Evolutionary conservation across 2,797 vertebrate genomes (phyloP).

Genomic region (Anguilla anguilla): DNA sequence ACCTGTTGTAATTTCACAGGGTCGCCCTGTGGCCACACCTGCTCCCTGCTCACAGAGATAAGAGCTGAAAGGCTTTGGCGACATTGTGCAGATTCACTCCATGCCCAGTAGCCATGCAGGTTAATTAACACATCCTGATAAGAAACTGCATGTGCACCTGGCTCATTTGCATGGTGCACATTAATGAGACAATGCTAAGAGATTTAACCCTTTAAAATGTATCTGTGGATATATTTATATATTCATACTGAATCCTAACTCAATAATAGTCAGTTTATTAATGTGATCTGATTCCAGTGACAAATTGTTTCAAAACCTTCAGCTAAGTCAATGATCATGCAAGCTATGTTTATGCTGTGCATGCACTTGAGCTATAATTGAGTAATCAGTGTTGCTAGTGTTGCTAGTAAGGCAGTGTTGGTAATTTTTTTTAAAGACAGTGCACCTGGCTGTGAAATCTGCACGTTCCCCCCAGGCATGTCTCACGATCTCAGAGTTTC

Average conservation of each 20-base stretch:
- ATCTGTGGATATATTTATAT: neutral
- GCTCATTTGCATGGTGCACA: neutral
- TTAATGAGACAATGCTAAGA: neutral
- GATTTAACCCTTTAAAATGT: neutral
- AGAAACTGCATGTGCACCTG: constrained; percentile 1
- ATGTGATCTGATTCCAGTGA: neutral
- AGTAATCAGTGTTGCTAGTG: neutral
- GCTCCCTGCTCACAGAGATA: constrained; percentile 38
- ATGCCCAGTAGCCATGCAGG: neutral
- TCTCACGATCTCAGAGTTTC: neutral
- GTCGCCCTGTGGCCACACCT: neutral
- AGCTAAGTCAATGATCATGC: neutral
- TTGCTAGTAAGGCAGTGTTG: neutral
- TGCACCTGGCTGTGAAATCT: neutral
- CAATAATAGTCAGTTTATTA: neutral
- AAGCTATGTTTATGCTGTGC: neutral
- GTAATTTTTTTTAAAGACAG: neutral
- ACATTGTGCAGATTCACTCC: neutral
- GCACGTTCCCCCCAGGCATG: too few species aligned
- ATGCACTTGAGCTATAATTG: neutral
- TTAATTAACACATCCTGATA: constrained; percentile 18
- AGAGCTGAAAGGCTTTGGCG: constrained; percentile 4
- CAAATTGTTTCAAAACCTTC: neutral
- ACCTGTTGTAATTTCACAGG: constrained; percentile 52
- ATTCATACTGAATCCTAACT: neutral